Percentiles rank a stretch among this genome's conserved stretches.
Evolutionary conservation across 2,888 invertebrate genomes (phyloP).

Genomic region (Lycophotia porphyrea): DNA sequence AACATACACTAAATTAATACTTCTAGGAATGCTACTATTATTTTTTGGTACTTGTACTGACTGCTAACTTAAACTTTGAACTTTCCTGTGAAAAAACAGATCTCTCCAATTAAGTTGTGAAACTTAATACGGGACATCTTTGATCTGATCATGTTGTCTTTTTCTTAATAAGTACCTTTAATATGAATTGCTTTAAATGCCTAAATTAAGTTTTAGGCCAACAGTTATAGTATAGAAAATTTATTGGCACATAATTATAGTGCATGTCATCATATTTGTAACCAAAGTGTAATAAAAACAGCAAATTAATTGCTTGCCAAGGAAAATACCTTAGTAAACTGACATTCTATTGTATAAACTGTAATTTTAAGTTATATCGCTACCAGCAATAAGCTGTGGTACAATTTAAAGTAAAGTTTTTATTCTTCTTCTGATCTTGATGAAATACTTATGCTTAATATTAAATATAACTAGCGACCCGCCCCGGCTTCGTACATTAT

Average conservation of each 20-base stretch:
- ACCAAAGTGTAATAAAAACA: background rate
- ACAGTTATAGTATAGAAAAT: background rate
- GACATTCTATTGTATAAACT: background rate
- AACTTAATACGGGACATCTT: too few species aligned
- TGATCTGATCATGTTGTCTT: background rate
- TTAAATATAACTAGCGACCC: too few species aligned
- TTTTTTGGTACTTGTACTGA: background rate
- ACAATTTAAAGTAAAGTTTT: too few species aligned
- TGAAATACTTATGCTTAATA: background rate
- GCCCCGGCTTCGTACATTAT: too few species aligned
- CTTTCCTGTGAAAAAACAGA: background rate
- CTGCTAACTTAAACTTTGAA: background rate
- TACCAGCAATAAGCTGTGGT: too few species aligned
- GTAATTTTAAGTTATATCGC: too few species aligned
- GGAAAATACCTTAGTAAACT: background rate
- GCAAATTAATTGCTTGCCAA: background rate
- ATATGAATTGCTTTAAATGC: background rate
- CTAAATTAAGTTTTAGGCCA: background rate
- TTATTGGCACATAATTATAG: background rate
- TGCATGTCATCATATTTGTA: background rate
- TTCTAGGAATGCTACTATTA: background rate
- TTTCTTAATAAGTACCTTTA: background rate
- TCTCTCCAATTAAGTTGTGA: background rate
- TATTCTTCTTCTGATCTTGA: background rate
- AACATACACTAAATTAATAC: background rate